Evolutionary conservation across 2,797 vertebrate genomes (phyloP), one percentile per base, ranked within the genome.

Genomic region (Champsocephalus esox): DNA sequence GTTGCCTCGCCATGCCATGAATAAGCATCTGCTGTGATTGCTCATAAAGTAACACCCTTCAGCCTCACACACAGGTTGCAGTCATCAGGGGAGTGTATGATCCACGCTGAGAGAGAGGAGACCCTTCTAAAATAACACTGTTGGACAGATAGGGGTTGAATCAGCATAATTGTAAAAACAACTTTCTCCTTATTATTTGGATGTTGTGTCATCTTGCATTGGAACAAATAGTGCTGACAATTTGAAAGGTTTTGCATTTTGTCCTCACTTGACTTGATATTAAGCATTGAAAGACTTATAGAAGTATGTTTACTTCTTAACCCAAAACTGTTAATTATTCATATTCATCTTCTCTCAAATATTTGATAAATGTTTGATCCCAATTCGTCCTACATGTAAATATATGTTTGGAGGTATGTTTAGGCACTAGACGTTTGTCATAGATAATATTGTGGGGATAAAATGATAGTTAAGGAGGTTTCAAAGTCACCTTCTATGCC

Each of bases 21-120:
- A 86, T 84, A 88, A 82, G 85, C 85, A 76, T 82, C 73, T 77
- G 75, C 54, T 75, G 58, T 21, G 65, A 69, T 67, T 73, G 72
- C 77, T 78, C 74, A 56, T 64, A n/a, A 51, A 71, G 60, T 48
- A 62, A 28, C 56, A 50, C 58, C 55, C 45, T 66, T 28, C 77
- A 60, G 51, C 69, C 52, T 24, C 60, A 43, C 51, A 49, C 55
- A 28, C 55, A 64, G 58, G 56, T 41, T 12, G 51, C 44, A 60
- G 60, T 7, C 9, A 59, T 70, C 13, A 24, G 64, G 51, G 32
- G 38, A 12, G 9, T 16, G 32, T 8, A 34, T 21, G 28, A 41
- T 48, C 24, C 46, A 52, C 13, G 55, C 5, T 16, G 1, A 14
- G 34, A 50, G 24, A 55, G 56, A 28, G 34, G 56, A 51, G 24